Evolutionary conservation across 2,888 invertebrate species (phyloP), one percentile per base, ranked within the genome.

Genomic region (Phorcus lineatus): DNA sequence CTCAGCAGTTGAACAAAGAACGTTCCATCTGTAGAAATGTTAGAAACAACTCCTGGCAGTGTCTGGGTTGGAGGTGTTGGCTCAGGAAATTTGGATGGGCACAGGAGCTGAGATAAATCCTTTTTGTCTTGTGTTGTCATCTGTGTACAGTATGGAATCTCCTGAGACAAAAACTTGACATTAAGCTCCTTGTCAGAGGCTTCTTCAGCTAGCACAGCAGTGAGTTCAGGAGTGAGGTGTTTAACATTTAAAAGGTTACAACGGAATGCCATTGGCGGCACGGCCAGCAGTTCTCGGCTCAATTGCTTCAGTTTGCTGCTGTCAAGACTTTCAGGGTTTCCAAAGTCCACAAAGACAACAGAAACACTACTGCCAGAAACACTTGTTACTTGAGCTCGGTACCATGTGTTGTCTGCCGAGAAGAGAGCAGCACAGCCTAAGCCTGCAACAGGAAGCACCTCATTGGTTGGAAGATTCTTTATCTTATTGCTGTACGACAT

Each of bases 1-100:
- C 82, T 91, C 92, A 95, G 95, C 93, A 95, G 95, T 85, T 95
- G 94, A 0, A 96, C 94, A 89, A 94, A 96, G 89, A 97, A 95
- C 79, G 94, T 77, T 0, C 86, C 83, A 79, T 83, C 75, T 4
- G 76, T 77, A 16, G 77, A 80, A 19, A 83, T 82, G 22, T 82
- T 67, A 19, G 74, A 77, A 0, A 86, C 84, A 17, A 77, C 57
- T 11, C 82, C 85, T 11, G 80, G 81, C 0, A 75, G 67, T 3
- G 70, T 74, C 40, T 75, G 22, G 28, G 19, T 57, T 6, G 81
- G 80, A 7, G n/a, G 74, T 16, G 31, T 66, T 9, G 55, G 79
- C 9, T n/a, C 57, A 0, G 40, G 79, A 13, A 77, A 47, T 9
- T 31, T 22, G 0, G 52, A 78, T 22, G 77, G 81, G 36, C 74